Evolutionary conservation across 2,888 invertebrate species (phyloP).

Genomic region (Oscheius onirici): DNA sequence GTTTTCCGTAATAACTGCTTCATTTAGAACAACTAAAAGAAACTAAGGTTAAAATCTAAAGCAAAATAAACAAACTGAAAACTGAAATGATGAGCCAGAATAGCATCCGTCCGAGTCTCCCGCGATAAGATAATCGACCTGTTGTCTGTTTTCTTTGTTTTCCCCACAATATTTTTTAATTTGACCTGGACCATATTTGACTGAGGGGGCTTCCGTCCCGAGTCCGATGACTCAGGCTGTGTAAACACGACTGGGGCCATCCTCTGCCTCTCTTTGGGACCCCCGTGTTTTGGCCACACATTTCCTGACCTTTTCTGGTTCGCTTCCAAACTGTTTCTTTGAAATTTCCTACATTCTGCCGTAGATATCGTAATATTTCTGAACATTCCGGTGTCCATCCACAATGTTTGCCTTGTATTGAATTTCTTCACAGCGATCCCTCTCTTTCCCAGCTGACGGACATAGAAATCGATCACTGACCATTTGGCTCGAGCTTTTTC

Average conservation of each 20-base stretch:
- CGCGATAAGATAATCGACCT: conserved; percentile 12
- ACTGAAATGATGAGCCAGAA: neutral
- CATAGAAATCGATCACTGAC: too few relatives aligned
- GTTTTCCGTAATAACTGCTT: too few relatives aligned
- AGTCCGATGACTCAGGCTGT: conserved; percentile 20
- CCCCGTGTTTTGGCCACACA: conserved; percentile 10
- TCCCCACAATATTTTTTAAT: neutral
- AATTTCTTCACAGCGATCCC: conserved; percentile 18
- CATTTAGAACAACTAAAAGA: too few relatives aligned
- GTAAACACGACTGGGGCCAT: neutral
- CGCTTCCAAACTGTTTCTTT: neutral
- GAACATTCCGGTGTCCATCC: neutral
- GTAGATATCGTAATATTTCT: too few relatives aligned
- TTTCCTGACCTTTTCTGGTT: neutral
- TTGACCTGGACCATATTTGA: neutral
- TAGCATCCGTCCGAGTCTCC: neutral
- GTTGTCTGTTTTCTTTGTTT: neutral
- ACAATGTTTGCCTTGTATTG: conserved; percentile 15
- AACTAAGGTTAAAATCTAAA: neutral
- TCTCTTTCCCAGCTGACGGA: too few relatives aligned
- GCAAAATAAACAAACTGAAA: neutral
- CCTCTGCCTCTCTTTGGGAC: neutral
- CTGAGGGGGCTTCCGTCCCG: conserved; percentile 16
- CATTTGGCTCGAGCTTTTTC: too few relatives aligned
- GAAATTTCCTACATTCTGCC: neutral